Conservation (phyloP, 2,888 invertebrate genomes). For the Atherix ibis region DNA sequence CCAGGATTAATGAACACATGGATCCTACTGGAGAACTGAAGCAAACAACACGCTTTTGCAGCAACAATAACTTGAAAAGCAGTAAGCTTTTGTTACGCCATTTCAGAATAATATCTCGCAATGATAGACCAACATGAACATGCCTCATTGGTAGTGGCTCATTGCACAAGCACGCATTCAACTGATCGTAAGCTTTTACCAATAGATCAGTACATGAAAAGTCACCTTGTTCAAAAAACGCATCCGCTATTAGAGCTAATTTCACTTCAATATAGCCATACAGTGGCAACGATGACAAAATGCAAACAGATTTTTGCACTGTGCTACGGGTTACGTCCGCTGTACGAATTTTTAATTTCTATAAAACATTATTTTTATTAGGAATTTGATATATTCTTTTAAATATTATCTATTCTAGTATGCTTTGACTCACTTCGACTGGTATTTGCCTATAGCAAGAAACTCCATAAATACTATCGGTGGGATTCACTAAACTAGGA, state of each 20-base stretch:
- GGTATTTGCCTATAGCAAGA: slow-evolving; percentile 97
- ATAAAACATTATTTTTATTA: slow-evolving; percentile 17
- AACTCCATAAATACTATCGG: slow-evolving; percentile 82
- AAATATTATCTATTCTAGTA: no score
- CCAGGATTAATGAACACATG: slow-evolving; percentile 71
- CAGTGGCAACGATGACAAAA: slow-evolving; percentile 75
- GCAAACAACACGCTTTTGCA: slow-evolving; percentile 80
- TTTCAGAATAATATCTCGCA: slow-evolving; percentile 28
- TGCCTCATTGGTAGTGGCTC: slow-evolving; percentile 39
- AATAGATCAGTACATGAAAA: slow-evolving; percentile 75
- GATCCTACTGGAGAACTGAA: slow-evolving; percentile 86
- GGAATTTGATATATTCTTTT: background rate
- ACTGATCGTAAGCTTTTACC: slow-evolving; percentile 81
- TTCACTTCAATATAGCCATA: slow-evolving; percentile 93
- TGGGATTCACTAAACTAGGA: slow-evolving; percentile 70
- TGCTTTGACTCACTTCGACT: slow-evolving; percentile 53
- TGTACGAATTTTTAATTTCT: slow-evolving; percentile 83
- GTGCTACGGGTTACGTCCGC: slow-evolving; percentile 94
- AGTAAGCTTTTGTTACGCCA: slow-evolving; percentile 88
- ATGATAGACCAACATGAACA: slow-evolving; percentile 28
- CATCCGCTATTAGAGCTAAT: slow-evolving; percentile 88
- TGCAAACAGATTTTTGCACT: slow-evolving; percentile 96
- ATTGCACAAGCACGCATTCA: slow-evolving; percentile 57
- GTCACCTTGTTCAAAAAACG: slow-evolving; percentile 92
- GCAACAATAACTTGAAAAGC: slow-evolving; percentile 77